A percentile compares a stretch with the other conserved stretches of the same genome.
These are phyloP conservation scores for Aramus guarauna DNA, from an alignment of 2,113 vertebrate genomes.

Conservation along the genomic window DNA sequence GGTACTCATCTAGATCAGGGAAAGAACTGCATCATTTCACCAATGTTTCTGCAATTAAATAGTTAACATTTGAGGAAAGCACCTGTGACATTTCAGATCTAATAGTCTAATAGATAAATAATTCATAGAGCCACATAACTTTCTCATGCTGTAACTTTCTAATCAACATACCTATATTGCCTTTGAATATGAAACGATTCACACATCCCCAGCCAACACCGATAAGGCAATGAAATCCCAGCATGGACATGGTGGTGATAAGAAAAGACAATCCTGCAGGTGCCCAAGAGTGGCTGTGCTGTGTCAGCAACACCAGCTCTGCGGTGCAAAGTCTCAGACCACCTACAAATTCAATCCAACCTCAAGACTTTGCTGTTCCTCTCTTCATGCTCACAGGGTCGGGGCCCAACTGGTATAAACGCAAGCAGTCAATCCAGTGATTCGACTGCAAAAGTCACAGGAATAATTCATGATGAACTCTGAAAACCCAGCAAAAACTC, in stretches of 20 bases:
- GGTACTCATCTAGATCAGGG: background rate
- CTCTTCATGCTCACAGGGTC: background rate
- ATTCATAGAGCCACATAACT: background rate
- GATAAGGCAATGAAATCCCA: background rate
- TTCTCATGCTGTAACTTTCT: background rate
- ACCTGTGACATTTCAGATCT: background rate
- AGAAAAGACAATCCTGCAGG: background rate
- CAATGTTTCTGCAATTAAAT: background rate
- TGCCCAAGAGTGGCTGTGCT: background rate
- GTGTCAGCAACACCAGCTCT: background rate
- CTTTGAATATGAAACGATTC: background rate
- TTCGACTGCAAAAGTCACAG: background rate
- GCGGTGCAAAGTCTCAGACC: background rate
- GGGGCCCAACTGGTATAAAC: fast-evolving
- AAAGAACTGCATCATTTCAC: background rate
- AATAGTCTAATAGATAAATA: background rate
- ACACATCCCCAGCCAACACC: background rate
- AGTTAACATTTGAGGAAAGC: background rate
- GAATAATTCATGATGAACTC: background rate
- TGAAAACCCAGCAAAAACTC: background rate
- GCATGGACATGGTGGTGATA: fast-evolving
- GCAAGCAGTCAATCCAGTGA: background rate
- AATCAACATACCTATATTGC: background rate
- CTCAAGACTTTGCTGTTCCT: background rate
- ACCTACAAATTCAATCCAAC: background rate